Conservation (phyloP, 2,113 vertebrate genomes). For the Spheniscus mendiculus region DNA sequence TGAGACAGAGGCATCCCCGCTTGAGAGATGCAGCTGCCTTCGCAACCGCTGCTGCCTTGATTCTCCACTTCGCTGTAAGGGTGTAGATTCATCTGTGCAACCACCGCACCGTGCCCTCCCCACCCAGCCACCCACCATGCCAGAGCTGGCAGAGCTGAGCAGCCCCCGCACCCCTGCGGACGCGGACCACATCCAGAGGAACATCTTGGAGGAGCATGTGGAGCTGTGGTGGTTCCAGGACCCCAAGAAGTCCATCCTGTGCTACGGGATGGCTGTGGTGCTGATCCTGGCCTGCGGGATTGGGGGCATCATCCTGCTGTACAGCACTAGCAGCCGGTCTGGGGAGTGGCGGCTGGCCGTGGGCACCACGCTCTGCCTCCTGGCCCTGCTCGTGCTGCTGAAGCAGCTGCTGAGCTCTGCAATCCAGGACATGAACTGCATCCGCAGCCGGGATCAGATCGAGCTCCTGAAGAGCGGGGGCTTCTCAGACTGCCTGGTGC, state of each 20-base stretch:
- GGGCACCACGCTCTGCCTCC: slow-evolving; percentile 90
- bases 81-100: not conserved
- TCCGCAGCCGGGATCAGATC: slow-evolving; percentile 87
- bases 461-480: slow-evolving; percentile 92
- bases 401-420: slow-evolving; percentile 97
- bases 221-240: slow-evolving; percentile 98
- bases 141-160: slow-evolving; percentile 81
- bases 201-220: slow-evolving; percentile 92
- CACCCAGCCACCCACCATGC: slow-evolving; percentile 64
- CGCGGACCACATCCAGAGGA: slow-evolving; percentile 80
- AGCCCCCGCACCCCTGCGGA: slow-evolving; percentile 62
- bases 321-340: slow-evolving; percentile 92
- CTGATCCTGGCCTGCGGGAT: slow-evolving; percentile 90
- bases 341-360: slow-evolving; percentile 92
- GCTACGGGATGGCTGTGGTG: slow-evolving; percentile 86
- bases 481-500: slow-evolving; percentile 85
- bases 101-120: not conserved
- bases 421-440: slow-evolving; percentile 97
- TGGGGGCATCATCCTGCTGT: slow-evolving; percentile 88
- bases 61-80: not conserved
- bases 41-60: not conserved
- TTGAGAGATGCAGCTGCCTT: not conserved
- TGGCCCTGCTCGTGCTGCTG: slow-evolving; percentile 90
- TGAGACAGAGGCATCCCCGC: not conserved
- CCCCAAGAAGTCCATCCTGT: slow-evolving; percentile 88